These are phyloP conservation scores for Gnathonemus longibarbis DNA, from an alignment of 2,113 vertebrate species.

Conservation along the genomic window DNA sequence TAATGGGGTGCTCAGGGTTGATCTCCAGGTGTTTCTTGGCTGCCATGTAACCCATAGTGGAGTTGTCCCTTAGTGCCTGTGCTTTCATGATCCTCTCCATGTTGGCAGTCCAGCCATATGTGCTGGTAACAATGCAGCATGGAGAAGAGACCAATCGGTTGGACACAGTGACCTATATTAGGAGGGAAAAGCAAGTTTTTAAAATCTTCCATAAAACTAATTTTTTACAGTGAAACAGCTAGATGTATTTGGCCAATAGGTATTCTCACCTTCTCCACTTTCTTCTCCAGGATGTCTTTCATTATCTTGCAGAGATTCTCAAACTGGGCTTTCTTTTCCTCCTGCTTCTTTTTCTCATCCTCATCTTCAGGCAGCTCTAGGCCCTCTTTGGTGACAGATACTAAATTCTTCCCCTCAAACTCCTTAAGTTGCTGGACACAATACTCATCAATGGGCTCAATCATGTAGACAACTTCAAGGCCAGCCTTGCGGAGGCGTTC, in stretches of 20 bases:
- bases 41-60: constrained; percentile 79
- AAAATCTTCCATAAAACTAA: neutral
- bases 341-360: constrained; percentile 74
- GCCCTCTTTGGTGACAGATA: constrained; percentile 76
- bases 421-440: constrained; percentile 77
- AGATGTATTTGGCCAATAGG: neutral
- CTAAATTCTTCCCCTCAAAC: constrained; percentile 73
- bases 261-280: constrained; percentile 69
- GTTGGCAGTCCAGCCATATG: constrained; percentile 74
- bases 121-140: constrained; percentile 67
- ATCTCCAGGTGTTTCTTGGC: constrained; percentile 76
- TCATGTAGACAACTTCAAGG: constrained; percentile 76
- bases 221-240: neutral
- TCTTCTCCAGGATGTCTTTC: constrained; percentile 78
- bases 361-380: constrained; percentile 76
- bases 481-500: constrained; percentile 71
- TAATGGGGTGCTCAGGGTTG: constrained; percentile 68
- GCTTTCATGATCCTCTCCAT: constrained; percentile 83
- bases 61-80: constrained; percentile 68
- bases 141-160: constrained; percentile 71
- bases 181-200: neutral
- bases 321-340: constrained; percentile 71
- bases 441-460: constrained; percentile 74
- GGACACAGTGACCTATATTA: constrained; percentile 63
- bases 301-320: constrained; percentile 78